Evolutionary conservation across 1,140 invertebrate species (phyloP).

Genomic region (Cydia fagiglandana): DNA sequence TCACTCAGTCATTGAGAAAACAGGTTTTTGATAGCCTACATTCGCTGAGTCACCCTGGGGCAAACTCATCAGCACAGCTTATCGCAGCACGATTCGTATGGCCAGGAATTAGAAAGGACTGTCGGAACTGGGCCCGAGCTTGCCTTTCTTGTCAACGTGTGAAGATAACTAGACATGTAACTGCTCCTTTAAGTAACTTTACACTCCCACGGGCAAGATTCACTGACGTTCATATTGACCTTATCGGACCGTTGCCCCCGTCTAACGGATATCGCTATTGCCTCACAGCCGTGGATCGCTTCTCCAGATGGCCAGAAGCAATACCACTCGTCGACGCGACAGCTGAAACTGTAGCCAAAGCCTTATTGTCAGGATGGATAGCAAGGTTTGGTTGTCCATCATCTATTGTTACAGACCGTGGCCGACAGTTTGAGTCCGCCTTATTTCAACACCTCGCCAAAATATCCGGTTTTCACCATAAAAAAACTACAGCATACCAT

Average conservation of each 20-base stretch:
- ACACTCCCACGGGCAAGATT: slow-evolving; percentile 6
- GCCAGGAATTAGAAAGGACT: no score
- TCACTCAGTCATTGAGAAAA: not conserved
- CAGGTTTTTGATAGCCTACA: not conserved
- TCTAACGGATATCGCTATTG: slow-evolving; percentile 53
- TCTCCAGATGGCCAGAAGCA: slow-evolving; percentile 54
- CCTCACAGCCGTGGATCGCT: slow-evolving; percentile 64
- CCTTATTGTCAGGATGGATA: not conserved
- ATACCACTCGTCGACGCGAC: not conserved
- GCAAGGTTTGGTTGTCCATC: slow-evolving; percentile 19
- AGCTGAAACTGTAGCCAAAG: not conserved
- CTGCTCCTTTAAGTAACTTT: slow-evolving; percentile 36
- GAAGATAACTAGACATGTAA: slow-evolving; percentile 36
- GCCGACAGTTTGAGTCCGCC: no score
- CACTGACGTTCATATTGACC: slow-evolving; percentile 52
- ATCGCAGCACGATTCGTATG: not conserved
- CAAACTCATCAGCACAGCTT: not conserved
- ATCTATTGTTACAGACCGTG: not conserved
- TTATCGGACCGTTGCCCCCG: slow-evolving; percentile 58
- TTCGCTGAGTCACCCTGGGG: slow-evolving; percentile 26
- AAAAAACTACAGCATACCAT: not conserved
- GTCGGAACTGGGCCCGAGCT: not conserved
- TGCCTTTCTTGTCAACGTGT: not conserved
- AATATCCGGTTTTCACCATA: not conserved
- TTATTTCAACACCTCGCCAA: no score